phyloP scores from a whole-genome alignment of 2,888 invertebrate genomes.

The Arctia plantaginis region DNA sequence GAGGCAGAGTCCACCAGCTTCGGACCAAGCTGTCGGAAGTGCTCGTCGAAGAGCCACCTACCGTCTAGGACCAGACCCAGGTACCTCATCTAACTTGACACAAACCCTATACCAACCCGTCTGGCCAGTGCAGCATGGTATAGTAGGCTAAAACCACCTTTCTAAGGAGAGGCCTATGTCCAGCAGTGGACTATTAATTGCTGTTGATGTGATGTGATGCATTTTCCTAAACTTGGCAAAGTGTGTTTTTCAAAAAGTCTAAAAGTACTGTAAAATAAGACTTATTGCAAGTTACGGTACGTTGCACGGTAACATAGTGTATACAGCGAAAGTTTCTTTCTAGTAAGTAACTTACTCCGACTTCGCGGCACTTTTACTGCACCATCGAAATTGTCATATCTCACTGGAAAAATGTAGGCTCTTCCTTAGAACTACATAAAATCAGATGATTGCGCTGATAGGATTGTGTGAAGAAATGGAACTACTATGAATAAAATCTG shows the following conservation, averaged over 20 bases:
- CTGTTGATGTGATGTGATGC: too few species aligned
- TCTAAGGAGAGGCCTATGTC: too few species aligned
- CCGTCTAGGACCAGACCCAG: too few species aligned
- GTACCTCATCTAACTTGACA: too few species aligned
- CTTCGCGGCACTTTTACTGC: constrained; percentile 12
- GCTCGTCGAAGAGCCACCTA: too few species aligned
- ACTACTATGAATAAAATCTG: constrained; percentile 15
- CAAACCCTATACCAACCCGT: too few species aligned
- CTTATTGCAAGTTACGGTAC: too few species aligned
- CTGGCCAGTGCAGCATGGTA: too few species aligned
- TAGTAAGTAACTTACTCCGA: not conserved
- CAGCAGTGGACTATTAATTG: too few species aligned
- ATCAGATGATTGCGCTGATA: constrained; percentile 17
- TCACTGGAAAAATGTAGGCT: constrained; percentile 14
- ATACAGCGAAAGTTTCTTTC: not conserved
- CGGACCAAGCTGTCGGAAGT: too few species aligned
- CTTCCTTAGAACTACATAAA: constrained; percentile 20
- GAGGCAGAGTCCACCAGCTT: too few species aligned
- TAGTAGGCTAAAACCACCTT: too few species aligned
- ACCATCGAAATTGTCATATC: constrained; percentile 18
- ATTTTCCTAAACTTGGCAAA: not conserved
- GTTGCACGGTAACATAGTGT: not conserved
- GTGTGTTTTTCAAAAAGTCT: not conserved
- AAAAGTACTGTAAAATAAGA: not conserved
- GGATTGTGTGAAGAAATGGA: constrained; percentile 20